Evolutionary conservation across 2,113 vertebrate genomes (phyloP).

Genomic region (Lipophrys pholis): DNA sequence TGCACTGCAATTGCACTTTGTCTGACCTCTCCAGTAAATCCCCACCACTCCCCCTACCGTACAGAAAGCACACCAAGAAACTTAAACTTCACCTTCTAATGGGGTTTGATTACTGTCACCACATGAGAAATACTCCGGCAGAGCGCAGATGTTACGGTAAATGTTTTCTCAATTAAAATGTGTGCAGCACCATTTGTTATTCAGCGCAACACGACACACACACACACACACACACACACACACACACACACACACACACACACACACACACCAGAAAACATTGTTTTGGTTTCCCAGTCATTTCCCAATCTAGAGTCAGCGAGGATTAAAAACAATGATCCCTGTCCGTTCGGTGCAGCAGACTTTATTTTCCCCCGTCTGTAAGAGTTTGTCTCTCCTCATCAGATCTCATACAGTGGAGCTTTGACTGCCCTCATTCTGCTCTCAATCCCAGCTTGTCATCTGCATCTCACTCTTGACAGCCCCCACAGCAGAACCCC

Average conservation of each 20-base stretch:
- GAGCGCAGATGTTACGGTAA: background rate
- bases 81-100: constrained; percentile 13
- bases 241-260: too few species aligned
- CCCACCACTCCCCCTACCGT: constrained; percentile 62
- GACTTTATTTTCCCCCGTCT: constrained; percentile 45
- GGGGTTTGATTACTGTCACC: constrained; percentile 17
- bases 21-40: constrained; percentile 55
- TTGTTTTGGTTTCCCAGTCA: constrained; percentile 58
- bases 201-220: constrained; percentile 48
- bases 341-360: constrained; percentile 41
- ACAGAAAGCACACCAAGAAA: constrained; percentile 42
- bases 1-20: constrained; percentile 41
- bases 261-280: constrained; percentile 15
- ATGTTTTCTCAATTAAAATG: constrained; percentile 13
- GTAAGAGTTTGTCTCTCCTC: constrained; percentile 49
- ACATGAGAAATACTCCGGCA: constrained; percentile 5
- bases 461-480: constrained; percentile 58
- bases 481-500: constrained; percentile 61
- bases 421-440: constrained; percentile 79
- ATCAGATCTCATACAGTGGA: constrained; percentile 35
- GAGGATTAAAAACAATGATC: constrained; percentile 38
- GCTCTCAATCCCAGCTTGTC: constrained; percentile 64
- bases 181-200: constrained; percentile 59
- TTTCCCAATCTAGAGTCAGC: constrained; percentile 45
- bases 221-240: background rate